Conservation (phyloP, 2,888 invertebrate species). For the Cephus runcator region DNA sequence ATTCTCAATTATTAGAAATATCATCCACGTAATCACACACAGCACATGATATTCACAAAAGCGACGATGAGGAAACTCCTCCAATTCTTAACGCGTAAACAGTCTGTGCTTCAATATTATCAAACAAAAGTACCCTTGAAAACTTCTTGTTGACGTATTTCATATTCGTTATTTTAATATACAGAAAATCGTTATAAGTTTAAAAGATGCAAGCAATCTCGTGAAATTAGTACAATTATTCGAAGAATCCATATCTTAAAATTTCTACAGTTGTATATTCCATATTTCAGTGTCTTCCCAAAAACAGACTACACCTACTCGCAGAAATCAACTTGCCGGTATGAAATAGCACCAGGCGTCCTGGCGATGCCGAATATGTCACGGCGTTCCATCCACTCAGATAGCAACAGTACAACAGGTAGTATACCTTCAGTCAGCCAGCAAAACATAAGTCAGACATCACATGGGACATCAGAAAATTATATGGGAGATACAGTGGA, state of each 20-base stretch:
- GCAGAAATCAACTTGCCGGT: conserved; percentile 81
- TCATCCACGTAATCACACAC: neutral
- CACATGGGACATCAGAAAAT: conserved; percentile 24
- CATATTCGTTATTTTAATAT: too few relatives aligned
- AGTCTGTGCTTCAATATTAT: neutral
- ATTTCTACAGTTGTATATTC: neutral
- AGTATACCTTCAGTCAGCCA: conserved; percentile 40
- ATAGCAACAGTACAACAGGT: conserved; percentile 40
- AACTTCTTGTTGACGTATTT: neutral
- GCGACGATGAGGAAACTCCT: neutral
- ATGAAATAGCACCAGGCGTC: conserved; percentile 82
- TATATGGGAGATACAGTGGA: conserved; percentile 20
- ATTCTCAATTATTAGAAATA: neutral
- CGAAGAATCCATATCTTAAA: neutral
- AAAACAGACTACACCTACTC: conserved; percentile 95
- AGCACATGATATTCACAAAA: neutral
- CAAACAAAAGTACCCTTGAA: neutral
- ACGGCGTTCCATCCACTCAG: conserved; percentile 70
- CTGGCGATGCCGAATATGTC: conserved; percentile 92
- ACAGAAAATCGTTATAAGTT: neutral
- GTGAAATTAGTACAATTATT: neutral
- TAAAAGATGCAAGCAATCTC: neutral
- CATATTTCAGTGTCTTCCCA: conserved; percentile 78
- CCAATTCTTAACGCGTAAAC: neutral
- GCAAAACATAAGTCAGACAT: conserved; percentile 38